Conservation (phyloP, 2,888 invertebrate genomes). For the Orchesellides sinensis region DNA sequence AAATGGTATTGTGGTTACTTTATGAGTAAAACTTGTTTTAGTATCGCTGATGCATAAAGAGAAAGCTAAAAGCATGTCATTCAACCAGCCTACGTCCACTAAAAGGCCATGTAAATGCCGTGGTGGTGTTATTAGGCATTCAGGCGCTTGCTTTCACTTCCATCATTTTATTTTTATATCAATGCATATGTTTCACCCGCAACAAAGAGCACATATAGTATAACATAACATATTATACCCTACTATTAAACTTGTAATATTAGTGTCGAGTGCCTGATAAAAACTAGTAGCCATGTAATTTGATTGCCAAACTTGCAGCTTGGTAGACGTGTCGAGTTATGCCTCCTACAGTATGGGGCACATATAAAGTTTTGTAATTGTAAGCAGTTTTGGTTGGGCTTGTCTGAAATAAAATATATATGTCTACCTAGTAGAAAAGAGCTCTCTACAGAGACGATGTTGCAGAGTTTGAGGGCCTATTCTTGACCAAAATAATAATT, state of each 20-base stretch:
- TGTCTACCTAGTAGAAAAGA: too few species aligned
- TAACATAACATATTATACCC: not conserved
- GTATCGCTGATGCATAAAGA: slow-evolving; percentile 48
- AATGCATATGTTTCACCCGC: not conserved
- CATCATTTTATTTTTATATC: slow-evolving; percentile 27
- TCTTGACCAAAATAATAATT: slow-evolving; percentile 53
- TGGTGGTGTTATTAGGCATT: not conserved
- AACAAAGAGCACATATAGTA: not conserved
- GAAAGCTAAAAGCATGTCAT: slow-evolving; percentile 56
- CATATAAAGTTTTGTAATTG: too few species aligned
- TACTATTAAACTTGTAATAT: not conserved
- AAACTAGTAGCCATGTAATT: slow-evolving; percentile 58
- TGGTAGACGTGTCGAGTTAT: too few species aligned
- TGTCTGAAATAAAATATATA: too few species aligned
- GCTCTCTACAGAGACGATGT: too few species aligned
- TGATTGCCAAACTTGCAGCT: slow-evolving; percentile 63
- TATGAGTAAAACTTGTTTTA: slow-evolving; percentile 56
- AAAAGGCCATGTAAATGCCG: slow-evolving; percentile 22
- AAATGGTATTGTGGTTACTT: slow-evolving; percentile 58
- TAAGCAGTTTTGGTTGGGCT: too few species aligned
- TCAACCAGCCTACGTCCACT: slow-evolving; percentile 37
- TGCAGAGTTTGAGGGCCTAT: slow-evolving; percentile 45
- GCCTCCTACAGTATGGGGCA: too few species aligned
- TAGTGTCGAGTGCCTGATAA: slow-evolving; percentile 37
- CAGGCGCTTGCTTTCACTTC: not conserved